These are phyloP conservation scores for Corythaeola cristata DNA, from an alignment of 2,113 vertebrate genomes.

Conservation along the genomic window DNA sequence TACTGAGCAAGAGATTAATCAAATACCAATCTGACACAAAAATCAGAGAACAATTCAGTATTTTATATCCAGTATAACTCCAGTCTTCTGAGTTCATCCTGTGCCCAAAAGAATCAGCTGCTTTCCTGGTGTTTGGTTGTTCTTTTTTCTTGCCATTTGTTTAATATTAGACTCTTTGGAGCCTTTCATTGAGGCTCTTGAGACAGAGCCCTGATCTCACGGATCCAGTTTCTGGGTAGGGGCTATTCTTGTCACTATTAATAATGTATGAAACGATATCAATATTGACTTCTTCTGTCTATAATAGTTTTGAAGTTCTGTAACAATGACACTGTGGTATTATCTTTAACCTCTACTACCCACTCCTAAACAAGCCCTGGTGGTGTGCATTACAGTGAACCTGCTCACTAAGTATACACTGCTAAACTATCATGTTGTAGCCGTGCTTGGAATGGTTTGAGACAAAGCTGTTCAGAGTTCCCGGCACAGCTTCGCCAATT, in stretches of 20 bases:
- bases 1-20: background rate
- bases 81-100: background rate
- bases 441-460: accelerated
- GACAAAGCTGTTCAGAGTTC: background rate
- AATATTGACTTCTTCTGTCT: background rate
- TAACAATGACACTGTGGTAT: background rate
- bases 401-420: background rate
- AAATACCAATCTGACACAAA: background rate
- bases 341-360: background rate
- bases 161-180: background rate
- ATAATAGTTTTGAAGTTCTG: background rate
- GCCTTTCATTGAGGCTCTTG: background rate
- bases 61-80: background rate
- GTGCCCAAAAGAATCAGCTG: background rate
- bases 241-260: background rate
- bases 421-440: background rate
- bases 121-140: background rate
- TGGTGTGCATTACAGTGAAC: background rate
- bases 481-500: background rate
- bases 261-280: background rate
- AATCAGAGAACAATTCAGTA: background rate
- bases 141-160: background rate
- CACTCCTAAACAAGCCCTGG: background rate
- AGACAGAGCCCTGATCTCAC: background rate
- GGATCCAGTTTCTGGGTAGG: background rate